Base-by-base conservation (phyloP, 2,888 invertebrate genomes). In the Dynastes grantii region DNA sequence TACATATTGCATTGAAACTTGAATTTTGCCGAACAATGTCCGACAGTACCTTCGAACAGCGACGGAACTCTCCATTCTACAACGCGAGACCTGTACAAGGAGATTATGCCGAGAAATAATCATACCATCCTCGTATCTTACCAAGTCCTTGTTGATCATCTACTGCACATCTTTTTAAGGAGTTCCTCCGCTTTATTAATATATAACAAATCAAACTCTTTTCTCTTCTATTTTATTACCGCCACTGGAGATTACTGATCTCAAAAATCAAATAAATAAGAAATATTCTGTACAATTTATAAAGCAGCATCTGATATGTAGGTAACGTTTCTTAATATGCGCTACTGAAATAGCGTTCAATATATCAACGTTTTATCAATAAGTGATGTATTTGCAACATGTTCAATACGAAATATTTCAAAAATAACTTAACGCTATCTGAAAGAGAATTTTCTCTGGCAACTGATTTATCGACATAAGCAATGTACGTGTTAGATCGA, bases 301-400 rank as follows among this genome's bases (percentile, higher is more conserved):
- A n/a, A 13, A 13, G 13, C 13, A n/a, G 53, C 53, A 53, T 16
- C 53, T 53, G 53, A 16, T 13, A 53, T 53, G 53, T 16, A 53
- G 53, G 2, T 32, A 53, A 53, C 53, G 16, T 16, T n/a, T 53
- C 9, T 16, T 16, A 53, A 53, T 13, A 53, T 1, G 13, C 53
- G 53, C 3, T 53, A 32, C 32, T 53, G 13, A 53, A 53, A 53
- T 53, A 11, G 16, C n/a, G 53, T 13, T 13, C 53, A 53, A 53
- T 53, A 53, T 53, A 53, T 53, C 53, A 53, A n/a, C 53, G 16
- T 53, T 53, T 53, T 53, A 53, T 53, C 53, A 53, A 53, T 53
- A 53, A 53, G 53, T 53, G 53, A 53, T 53, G n/a, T 53, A 53
- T 53, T 11, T 53, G 53, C 53, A 16, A 16, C 53, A 53, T 53